Conservation (phyloP, 2,797 vertebrate genomes). For the Acrossocheilus wenchowensis region DNA sequence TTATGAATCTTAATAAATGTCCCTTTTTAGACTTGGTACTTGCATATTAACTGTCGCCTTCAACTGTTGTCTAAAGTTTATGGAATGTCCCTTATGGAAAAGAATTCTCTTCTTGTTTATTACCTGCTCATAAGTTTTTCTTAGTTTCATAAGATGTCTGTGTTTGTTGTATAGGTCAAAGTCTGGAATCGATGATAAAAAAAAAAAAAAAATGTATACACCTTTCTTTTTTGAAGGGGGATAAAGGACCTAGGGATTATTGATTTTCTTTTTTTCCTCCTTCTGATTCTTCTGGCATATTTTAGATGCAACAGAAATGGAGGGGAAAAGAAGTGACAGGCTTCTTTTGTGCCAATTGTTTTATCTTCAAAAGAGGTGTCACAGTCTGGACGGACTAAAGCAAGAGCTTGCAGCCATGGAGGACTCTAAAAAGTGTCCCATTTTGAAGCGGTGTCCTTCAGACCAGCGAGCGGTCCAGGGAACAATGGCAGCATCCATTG, state of each 20-base stretch:
- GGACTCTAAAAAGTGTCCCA: constrained; percentile 26
- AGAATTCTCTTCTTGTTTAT: neutral
- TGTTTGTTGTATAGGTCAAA: constrained; percentile 38
- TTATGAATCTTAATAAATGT: neutral
- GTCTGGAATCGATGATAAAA: constrained; percentile 35
- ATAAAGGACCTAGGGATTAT: constrained; percentile 38
- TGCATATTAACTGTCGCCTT: neutral
- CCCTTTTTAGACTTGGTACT: neutral
- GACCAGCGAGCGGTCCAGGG: constrained; percentile 16
- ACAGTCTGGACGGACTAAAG: constrained; percentile 43
- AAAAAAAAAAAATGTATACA: neutral
- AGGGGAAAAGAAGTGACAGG: constrained; percentile 37
- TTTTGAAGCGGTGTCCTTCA: constrained; percentile 56
- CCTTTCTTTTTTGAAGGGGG: constrained; percentile 21
- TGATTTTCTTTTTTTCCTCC: constrained; percentile 43
- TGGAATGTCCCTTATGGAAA: neutral
- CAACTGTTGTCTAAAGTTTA: neutral
- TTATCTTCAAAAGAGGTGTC: constrained; percentile 51
- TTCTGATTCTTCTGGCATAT: constrained; percentile 32
- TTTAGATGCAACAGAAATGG: constrained; percentile 46
- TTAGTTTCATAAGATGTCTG: constrained; percentile 25
- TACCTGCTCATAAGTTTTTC: constrained; percentile 1
- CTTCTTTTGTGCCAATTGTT: constrained; percentile 50
- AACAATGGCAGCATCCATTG: constrained; percentile 26
- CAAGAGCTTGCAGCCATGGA: constrained; percentile 34